A percentile compares a stretch with the other conserved stretches of the same genome.
These are phyloP conservation scores for Ariolimax columbianus DNA, from an alignment of 2,888 invertebrate species.

Conservation along the genomic window DNA sequence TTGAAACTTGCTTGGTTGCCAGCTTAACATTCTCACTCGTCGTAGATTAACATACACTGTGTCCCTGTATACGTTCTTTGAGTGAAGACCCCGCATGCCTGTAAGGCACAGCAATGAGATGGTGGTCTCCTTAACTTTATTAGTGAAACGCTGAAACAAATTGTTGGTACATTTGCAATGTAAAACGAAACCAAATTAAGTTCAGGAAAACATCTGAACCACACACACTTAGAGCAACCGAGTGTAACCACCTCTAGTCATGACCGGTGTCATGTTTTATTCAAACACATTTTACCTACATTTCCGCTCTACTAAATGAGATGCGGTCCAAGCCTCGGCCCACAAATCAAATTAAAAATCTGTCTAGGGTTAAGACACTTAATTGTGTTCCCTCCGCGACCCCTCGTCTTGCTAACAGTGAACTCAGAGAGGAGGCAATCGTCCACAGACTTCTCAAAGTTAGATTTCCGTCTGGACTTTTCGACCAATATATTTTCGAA, in stretches of 20 bases:
- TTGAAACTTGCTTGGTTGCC: no score
- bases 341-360: conserved; percentile 21
- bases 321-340: background rate
- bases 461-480: background rate
- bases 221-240: background rate
- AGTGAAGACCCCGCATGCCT: no score
- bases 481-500: background rate
- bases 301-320: conserved; percentile 19
- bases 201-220: background rate
- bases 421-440: background rate
- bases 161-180: conserved; percentile 28
- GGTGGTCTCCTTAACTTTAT: no score
- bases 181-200: conserved; percentile 10
- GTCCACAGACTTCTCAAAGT: background rate
- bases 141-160: no score
- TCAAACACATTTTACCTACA: conserved; percentile 28
- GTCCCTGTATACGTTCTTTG: no score
- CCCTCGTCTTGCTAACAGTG: background rate
- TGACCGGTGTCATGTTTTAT: conserved; percentile 6
- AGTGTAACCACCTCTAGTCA: background rate
- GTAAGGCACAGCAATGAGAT: no score
- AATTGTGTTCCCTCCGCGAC: background rate
- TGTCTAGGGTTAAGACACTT: background rate
- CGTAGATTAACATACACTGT: no score
- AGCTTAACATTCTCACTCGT: no score